Conservation (phyloP, 1,140 invertebrate genomes). For the Pseudobourletiella spinata region DNA sequence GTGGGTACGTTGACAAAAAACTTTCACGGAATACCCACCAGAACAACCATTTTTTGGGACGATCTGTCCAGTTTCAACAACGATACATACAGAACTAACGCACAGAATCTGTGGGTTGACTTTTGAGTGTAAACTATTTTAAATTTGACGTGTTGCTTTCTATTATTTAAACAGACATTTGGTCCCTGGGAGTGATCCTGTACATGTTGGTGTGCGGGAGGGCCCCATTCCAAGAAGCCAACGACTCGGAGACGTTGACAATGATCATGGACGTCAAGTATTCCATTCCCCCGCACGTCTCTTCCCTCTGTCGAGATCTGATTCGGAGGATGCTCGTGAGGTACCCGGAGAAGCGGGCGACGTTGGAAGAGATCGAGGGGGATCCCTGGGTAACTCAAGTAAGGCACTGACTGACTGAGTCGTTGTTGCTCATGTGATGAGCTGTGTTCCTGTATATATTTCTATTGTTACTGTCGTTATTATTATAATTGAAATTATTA, state of each 20-base stretch:
- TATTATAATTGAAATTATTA: neutral
- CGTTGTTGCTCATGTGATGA: too few relatives aligned
- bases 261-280: conserved; percentile 99
- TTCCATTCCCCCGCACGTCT: conserved; percentile 78
- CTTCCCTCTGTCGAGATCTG: conserved; percentile 70
- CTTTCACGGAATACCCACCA: too few relatives aligned
- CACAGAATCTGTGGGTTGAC: too few relatives aligned
- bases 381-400: conserved; percentile 62
- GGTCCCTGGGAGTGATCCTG: conserved; percentile 95
- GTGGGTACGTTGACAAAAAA: conserved; percentile 68
- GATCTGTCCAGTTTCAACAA: too few relatives aligned
- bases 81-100: too few relatives aligned
- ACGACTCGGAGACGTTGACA: conserved; percentile 96
- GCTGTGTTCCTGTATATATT: neutral
- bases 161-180: conserved; percentile 64
- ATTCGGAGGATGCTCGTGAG: conserved; percentile 86
- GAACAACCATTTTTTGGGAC: too few relatives aligned
- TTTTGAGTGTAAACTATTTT: too few relatives aligned
- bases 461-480: neutral
- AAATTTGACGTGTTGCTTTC: neutral
- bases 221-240: conserved; percentile 96
- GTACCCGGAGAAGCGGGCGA: conserved; percentile 81
- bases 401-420: neutral
- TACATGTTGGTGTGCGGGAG: conserved; percentile 97
- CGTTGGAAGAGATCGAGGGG: conserved; percentile 75